These are phyloP conservation scores for Akabosia matsudoensis DNA, from an alignment of 1,140 invertebrate species.

Conservation along the genomic window DNA sequence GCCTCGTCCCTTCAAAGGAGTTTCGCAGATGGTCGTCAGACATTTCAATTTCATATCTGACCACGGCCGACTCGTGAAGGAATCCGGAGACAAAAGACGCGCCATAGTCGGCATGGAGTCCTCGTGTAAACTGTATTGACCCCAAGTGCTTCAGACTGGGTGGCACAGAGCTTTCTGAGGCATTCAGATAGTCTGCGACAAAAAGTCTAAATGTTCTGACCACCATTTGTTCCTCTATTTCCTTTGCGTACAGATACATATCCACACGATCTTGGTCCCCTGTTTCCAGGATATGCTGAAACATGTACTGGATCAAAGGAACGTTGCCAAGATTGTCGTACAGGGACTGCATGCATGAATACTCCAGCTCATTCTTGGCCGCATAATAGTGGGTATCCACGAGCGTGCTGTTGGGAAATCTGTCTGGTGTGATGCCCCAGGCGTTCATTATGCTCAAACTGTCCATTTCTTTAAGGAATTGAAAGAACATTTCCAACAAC, in stretches of 20 bases:
- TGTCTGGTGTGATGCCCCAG: neutral
- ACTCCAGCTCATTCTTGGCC: neutral
- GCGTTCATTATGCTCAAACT: neutral
- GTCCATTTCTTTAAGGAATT: neutral
- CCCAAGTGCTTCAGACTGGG: no score
- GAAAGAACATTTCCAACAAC: neutral
- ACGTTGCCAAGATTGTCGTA: neutral
- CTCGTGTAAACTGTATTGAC: neutral
- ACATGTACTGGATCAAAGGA: neutral
- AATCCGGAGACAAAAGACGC: neutral
- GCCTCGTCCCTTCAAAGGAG: neutral
- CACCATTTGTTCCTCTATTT: neutral
- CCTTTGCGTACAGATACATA: neutral
- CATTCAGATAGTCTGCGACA: no score
- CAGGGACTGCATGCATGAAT: neutral
- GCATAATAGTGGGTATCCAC: neutral
- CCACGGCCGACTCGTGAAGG: neutral
- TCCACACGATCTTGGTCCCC: neutral
- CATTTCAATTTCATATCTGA: neutral
- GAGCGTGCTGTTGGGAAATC: neutral
- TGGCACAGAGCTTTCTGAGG: no score
- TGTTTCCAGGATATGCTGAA: neutral
- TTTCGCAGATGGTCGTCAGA: neutral
- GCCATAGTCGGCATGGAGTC: neutral
- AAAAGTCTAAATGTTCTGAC: no score